phyloP scores from a whole-genome alignment of 2,888 invertebrate genomes.

The Apoderus coryli region DNA sequence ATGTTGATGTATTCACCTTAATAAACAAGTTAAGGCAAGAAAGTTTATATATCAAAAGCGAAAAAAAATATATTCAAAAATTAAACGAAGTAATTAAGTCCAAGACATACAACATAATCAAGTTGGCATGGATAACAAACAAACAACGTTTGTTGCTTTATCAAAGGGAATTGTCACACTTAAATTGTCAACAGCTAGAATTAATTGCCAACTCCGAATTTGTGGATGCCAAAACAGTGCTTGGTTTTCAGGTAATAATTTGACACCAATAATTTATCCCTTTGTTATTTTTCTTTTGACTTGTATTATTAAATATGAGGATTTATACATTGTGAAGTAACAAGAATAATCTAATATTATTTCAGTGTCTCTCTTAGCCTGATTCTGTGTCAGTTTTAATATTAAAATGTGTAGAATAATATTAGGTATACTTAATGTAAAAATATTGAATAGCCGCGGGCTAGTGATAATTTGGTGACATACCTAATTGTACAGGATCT shows the following conservation, averaged over 20 bases:
- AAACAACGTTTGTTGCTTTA: slow-evolving; percentile 68
- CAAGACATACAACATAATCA: slow-evolving; percentile 44
- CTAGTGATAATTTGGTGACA: too few species aligned
- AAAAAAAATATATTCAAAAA: slow-evolving; percentile 65
- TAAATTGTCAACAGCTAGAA: slow-evolving; percentile 56
- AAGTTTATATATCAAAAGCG: slow-evolving; percentile 73
- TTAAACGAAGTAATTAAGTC: slow-evolving; percentile 52
- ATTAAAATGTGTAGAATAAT: too few species aligned
- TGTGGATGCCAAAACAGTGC: slow-evolving; percentile 66
- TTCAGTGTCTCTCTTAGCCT: too few species aligned
- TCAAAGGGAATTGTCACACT: slow-evolving; percentile 60
- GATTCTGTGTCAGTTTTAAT: too few species aligned
- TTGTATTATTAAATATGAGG: too few species aligned
- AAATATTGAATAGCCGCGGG: too few species aligned
- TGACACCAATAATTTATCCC: too few species aligned
- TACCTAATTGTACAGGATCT: too few species aligned
- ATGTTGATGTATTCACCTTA: slow-evolving; percentile 35
- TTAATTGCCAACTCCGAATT: slow-evolving; percentile 49
- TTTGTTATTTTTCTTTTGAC: too few species aligned
- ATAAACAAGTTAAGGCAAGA: slow-evolving; percentile 65
- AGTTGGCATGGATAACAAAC: slow-evolving; percentile 76
- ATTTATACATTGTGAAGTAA: too few species aligned
- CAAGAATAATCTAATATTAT: too few species aligned
- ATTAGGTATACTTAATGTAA: too few species aligned
- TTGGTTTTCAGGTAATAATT: slow-evolving; percentile 72